A percentile compares a stretch with the other conserved stretches of the same genome.
These are phyloP conservation scores for Theretra japonica DNA, from an alignment of 2,888 invertebrate genomes.

Conservation along the genomic window DNA sequence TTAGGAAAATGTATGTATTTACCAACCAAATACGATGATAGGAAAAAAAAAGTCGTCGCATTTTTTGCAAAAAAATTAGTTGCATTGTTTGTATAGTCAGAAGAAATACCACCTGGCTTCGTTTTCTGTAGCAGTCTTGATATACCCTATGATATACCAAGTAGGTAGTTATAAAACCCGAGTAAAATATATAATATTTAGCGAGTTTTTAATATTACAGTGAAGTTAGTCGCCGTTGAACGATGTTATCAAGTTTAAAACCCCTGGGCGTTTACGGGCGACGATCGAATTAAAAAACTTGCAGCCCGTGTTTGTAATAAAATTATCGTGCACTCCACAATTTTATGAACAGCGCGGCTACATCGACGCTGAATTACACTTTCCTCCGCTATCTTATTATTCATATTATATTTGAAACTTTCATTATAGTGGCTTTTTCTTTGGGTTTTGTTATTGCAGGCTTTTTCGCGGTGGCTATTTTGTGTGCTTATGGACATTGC, in stretches of 20 bases:
- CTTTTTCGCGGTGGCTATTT: no score
- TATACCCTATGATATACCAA: no score
- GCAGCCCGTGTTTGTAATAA: constrained; percentile 25
- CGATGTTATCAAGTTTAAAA: constrained; percentile 51
- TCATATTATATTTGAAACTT: not conserved
- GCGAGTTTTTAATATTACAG: constrained; percentile 36
- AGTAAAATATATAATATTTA: constrained; percentile 16
- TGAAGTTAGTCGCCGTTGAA: constrained; percentile 49
- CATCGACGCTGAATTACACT: not conserved
- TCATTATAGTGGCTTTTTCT: not conserved
- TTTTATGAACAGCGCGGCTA: constrained; percentile 17
- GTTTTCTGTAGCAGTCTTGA: no score
- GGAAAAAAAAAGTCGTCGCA: no score
- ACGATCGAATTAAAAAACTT: constrained; percentile 39
- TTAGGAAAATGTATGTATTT: no score
- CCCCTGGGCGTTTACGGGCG: constrained; percentile 43
- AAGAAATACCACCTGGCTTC: no score
- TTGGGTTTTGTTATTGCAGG: no score
- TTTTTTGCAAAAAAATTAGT: no score
- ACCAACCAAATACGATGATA: no score
- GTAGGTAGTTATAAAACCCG: not conserved
- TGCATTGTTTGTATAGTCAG: no score
- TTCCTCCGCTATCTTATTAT: not conserved
- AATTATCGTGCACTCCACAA: constrained; percentile 23
- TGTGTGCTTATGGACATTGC: no score